A percentile compares a stretch with the other conserved stretches of the same genome.
Evolutionary conservation across 2,113 vertebrate genomes (phyloP).

Genomic region (Passer montanus): DNA sequence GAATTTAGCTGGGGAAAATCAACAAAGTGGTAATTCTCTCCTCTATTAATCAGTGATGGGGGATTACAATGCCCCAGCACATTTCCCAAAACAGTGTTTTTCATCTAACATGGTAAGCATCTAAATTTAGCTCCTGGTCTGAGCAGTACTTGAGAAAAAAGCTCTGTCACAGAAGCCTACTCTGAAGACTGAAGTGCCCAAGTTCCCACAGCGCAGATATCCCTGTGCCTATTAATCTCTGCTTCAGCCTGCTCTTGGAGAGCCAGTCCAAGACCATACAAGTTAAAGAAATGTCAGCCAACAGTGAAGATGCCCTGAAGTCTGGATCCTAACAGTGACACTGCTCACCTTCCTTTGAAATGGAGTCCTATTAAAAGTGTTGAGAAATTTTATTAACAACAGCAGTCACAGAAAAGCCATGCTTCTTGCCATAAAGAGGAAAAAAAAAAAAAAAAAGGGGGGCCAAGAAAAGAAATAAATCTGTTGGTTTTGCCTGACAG

Average conservation of each 20-base stretch:
- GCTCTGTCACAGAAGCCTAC: accelerated
- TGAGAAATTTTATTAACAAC: background rate
- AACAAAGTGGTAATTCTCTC: background rate
- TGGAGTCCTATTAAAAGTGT: background rate
- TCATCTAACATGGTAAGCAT: background rate
- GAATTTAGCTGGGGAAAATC: background rate
- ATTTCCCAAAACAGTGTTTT: background rate
- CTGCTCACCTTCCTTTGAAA: background rate
- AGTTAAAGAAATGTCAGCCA: background rate
- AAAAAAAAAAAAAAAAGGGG: background rate
- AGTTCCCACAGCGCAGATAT: background rate
- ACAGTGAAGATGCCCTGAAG: background rate
- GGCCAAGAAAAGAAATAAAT: background rate
- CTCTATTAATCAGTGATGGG: background rate
- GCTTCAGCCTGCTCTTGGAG: background rate
- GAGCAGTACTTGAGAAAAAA: background rate
- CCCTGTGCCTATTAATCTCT: background rate
- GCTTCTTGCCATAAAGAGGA: background rate
- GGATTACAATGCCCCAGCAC: background rate
- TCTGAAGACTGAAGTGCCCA: background rate
- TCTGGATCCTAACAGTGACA: background rate
- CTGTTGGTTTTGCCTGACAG: background rate
- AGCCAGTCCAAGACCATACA: accelerated
- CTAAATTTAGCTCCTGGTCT: background rate
- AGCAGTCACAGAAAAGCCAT: background rate